Percentiles rank a stretch among this genome's conserved stretches.
Evolutionary conservation across 2,888 invertebrate genomes (phyloP).

Genomic region (Philaethria dido): DNA sequence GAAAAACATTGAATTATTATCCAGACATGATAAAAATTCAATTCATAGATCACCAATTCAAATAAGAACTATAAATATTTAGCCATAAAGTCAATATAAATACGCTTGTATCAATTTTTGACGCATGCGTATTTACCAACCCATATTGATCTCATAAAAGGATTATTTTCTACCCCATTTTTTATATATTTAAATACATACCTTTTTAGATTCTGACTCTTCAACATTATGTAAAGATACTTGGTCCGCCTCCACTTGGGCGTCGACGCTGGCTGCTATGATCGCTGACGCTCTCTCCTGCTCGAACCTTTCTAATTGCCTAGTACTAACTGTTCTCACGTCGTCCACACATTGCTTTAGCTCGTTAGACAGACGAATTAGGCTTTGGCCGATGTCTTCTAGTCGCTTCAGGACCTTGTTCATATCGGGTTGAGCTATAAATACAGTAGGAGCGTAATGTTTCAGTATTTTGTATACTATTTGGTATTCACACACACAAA

Average conservation of each 20-base stretch:
- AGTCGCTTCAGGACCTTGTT: slow-evolving; percentile 84
- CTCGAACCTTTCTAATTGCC: slow-evolving; percentile 85
- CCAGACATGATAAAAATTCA: neutral
- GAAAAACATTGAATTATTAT: neutral
- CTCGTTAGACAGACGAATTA: slow-evolving; percentile 87
- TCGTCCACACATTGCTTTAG: slow-evolving; percentile 89
- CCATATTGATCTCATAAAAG: too few relatives aligned
- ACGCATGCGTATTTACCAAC: too few relatives aligned
- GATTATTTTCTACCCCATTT: neutral
- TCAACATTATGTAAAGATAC: slow-evolving; percentile 73
- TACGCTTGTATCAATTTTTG: neutral
- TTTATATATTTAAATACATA: slow-evolving; percentile 54
- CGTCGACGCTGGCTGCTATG: slow-evolving; percentile 87
- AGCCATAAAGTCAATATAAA: neutral
- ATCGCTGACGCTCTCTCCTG: slow-evolving; percentile 87
- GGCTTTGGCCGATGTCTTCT: slow-evolving; percentile 88
- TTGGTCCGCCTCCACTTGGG: slow-evolving; percentile 84
- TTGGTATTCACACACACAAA: neutral
- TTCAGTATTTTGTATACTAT: neutral
- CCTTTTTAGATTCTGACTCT: slow-evolving; percentile 90
- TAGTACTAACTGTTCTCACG: slow-evolving; percentile 86
- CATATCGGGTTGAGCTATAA: slow-evolving; percentile 65
- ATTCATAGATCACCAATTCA: neutral
- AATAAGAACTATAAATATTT: neutral
- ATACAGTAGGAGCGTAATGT: neutral